Conservation (phyloP, 2,888 invertebrate genomes). For the Mythimna lalbum region DNA sequence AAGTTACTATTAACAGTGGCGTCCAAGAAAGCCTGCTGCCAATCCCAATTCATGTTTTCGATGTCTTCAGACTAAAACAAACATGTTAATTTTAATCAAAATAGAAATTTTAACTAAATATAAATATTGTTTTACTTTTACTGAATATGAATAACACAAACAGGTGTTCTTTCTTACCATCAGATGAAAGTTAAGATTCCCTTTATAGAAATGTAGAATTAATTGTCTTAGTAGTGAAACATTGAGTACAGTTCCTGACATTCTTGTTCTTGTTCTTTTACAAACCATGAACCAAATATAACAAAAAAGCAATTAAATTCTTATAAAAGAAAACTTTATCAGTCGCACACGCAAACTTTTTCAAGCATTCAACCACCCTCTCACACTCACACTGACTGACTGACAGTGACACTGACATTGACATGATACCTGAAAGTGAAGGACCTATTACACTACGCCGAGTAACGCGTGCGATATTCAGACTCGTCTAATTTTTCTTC, state of each 20-base stretch:
- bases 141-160: not conserved
- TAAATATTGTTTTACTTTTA: not conserved
- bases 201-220: constrained; percentile 67
- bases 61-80: constrained; percentile 76
- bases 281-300: not conserved
- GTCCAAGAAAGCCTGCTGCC: constrained; percentile 91
- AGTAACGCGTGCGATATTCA: too few relatives aligned
- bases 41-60: constrained; percentile 82
- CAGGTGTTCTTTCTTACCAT: constrained; percentile 60
- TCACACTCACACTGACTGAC: too few relatives aligned
- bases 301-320: too few relatives aligned
- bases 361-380: too few relatives aligned
- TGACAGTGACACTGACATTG: too few relatives aligned
- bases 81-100: not conserved
- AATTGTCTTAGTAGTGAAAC: constrained; percentile 50
- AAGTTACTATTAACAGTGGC: constrained; percentile 90
- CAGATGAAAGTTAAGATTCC: constrained; percentile 68
- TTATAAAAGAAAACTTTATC: not conserved
- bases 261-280: constrained; percentile 16
- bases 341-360: too few relatives aligned
- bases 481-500: too few relatives aligned
- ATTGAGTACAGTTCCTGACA: constrained; percentile 24
- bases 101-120: not conserved
- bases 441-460: too few relatives aligned
- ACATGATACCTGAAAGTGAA: too few relatives aligned